Conservation (phyloP, 1,140 invertebrate genomes). For the Drosophila truncata region DNA sequence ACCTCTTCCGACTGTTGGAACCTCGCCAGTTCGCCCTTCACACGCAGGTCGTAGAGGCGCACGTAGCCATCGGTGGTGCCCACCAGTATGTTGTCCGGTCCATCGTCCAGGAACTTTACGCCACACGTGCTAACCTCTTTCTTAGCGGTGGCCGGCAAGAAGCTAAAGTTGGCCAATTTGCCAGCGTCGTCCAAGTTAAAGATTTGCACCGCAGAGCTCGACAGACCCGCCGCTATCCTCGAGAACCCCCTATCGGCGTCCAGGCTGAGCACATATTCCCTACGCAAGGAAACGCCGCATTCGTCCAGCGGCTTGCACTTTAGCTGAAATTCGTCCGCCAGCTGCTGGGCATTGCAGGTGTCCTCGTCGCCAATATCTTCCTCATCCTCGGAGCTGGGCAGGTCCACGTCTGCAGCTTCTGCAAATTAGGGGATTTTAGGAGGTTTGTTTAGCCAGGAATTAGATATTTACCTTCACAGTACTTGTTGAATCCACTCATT, state of each 20-base stretch:
- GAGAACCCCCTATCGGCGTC: slow-evolving; percentile 49
- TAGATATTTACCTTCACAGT: slow-evolving; percentile 41
- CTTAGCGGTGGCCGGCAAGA: not conserved
- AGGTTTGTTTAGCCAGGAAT: fast-evolving
- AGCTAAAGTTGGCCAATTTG: slow-evolving; percentile 26
- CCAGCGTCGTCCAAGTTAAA: slow-evolving; percentile 57
- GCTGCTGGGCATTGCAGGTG: slow-evolving; percentile 57
- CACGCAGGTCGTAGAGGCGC: slow-evolving; percentile 71
- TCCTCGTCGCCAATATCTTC: slow-evolving; percentile 61
- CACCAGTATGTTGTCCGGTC: slow-evolving; percentile 55
- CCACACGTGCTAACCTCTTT: slow-evolving; percentile 51
- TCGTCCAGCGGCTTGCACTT: slow-evolving; percentile 60
- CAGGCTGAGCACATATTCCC: slow-evolving; percentile 66
- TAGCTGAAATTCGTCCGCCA: slow-evolving; percentile 46
- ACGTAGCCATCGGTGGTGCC: slow-evolving; percentile 71
- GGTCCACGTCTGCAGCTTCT: slow-evolving; percentile 41
- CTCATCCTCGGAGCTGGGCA: slow-evolving; percentile 65
- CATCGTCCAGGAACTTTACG: slow-evolving; percentile 69
- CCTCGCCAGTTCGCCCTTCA: slow-evolving; percentile 43
- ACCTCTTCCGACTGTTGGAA: slow-evolving; percentile 79
- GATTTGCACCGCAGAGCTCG: slow-evolving; percentile 62
- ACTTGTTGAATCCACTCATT: slow-evolving; percentile 57
- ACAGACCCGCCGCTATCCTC: slow-evolving; percentile 65
- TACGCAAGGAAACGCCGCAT: slow-evolving; percentile 54
- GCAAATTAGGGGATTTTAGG: not conserved